Evolutionary conservation across 2,888 invertebrate genomes (phyloP), one percentile per base, ranked within the genome.

Genomic region (Liposcelis brunnea): DNA sequence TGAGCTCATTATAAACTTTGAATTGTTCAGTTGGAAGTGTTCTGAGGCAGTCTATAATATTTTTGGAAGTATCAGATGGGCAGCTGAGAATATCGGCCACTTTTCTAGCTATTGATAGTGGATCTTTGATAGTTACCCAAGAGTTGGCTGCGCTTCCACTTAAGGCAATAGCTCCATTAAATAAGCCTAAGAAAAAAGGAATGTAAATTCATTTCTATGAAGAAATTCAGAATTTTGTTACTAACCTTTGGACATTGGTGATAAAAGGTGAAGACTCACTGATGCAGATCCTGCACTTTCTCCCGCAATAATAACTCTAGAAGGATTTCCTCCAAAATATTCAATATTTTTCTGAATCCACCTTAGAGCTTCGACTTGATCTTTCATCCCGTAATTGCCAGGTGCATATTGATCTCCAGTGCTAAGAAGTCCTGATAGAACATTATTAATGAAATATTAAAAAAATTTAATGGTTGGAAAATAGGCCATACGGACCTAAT

Each of bases 121-220:
- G 63, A 8, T 26, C 8, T 26, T 26, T 26, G 0, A 72, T 59
- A 1, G 48, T 12, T 7, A 50, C 48, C 73, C 74, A 75, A 0
- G 74, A 68, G 45, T 72, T 64, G 11, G 81, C 63, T 0, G 77
- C 72, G 1, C 72, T 68, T 0, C 84, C 84, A 54, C 83, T 83
- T 56, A 73, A 71, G 0, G 80, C 77, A 44, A 77, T 72, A 8
- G 75, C 79, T 19, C 70, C 62, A 50, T 69, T 59, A 55, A 76
- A 75, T n/a, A 71, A 61, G 6, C 71, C 74, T 72, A 26, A 26
- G 8, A 6, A 26, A 26, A 26, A 6, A 26, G 8, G 5, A 6
- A 8, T 4, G 26, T 26, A 4, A 26, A 6, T 26, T 26, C 8
- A 26, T 26, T 4, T 26, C 8, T 26, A 6, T 26, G 5, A 26